These are phyloP conservation scores for Cecidostiba fungosa DNA, from an alignment of 2,888 invertebrate genomes.

Conservation along the genomic window DNA sequence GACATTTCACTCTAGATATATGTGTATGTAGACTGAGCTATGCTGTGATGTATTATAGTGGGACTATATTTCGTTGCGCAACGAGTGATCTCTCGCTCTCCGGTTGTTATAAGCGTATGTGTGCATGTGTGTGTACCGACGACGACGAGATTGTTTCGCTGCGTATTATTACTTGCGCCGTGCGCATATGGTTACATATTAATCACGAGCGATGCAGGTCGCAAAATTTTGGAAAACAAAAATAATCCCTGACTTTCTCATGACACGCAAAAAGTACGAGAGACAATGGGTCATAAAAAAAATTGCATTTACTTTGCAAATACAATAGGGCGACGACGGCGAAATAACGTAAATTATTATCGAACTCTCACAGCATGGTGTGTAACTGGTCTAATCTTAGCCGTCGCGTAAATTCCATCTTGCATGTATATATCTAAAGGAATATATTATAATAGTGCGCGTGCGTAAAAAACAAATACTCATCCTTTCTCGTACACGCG, in stretches of 20 bases:
- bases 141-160: not conserved
- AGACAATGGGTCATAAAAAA: no score
- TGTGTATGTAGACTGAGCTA: not conserved
- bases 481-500: not conserved
- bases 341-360: not conserved
- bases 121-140: no score
- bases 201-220: not conserved
- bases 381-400: no score
- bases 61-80: not conserved
- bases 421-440: no score
- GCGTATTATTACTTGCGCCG: not conserved
- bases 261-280: not conserved
- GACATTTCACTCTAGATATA: not conserved
- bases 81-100: constrained; percentile 4
- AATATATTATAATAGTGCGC: no score
- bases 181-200: no score
- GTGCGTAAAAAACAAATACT: not conserved
- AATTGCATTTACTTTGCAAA: no score
- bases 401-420: no score
- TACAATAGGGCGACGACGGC: no score
- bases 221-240: not conserved
- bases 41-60: not conserved
- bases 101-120: not conserved
- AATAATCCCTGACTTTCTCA: not conserved
- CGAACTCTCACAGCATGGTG: not conserved